phyloP scores from a whole-genome alignment of 30 jellyfish, hydroid and myxozoan species.

The Sanderia malayensis region DNA sequence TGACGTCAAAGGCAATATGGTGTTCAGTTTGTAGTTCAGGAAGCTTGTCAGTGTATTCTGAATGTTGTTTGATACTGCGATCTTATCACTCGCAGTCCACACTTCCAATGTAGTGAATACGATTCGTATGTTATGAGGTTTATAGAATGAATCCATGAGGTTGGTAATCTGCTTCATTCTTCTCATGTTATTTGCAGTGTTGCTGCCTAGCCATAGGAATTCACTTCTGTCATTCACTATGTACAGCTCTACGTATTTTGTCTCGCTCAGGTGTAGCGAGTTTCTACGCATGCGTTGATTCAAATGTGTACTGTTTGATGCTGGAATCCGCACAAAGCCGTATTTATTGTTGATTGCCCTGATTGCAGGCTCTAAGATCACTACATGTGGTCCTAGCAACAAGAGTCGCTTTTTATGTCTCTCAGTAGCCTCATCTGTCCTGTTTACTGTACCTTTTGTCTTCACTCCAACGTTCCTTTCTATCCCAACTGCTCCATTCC shows the following conservation, averaged over 20 bases:
- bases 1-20: slow-evolving; percentile 25
- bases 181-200: slow-evolving; percentile 35
- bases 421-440: neutral
- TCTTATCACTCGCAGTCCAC: slow-evolving; percentile 52
- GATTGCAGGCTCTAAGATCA: neutral
- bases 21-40: slow-evolving; percentile 38
- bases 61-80: slow-evolving; percentile 15
- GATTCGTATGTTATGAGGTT: slow-evolving; percentile 59
- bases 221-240: slow-evolving; percentile 66
- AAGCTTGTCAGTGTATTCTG: slow-evolving; percentile 16
- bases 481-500: no score
- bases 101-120: slow-evolving; percentile 75
- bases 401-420: neutral
- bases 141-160: slow-evolving; percentile 60
- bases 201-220: slow-evolving; percentile 41
- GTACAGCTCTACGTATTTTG: slow-evolving; percentile 74
- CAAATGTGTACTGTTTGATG: neutral
- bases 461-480: no score
- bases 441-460: no score
- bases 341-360: neutral
- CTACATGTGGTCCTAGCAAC: slow-evolving; percentile 42
- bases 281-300: neutral
- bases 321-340: slow-evolving; percentile 17
- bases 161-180: slow-evolving; percentile 63
- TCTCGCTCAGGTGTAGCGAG: slow-evolving; percentile 33